Evolutionary conservation across 2,797 vertebrate genomes (phyloP).

Genomic region (Poecilia gillii): DNA sequence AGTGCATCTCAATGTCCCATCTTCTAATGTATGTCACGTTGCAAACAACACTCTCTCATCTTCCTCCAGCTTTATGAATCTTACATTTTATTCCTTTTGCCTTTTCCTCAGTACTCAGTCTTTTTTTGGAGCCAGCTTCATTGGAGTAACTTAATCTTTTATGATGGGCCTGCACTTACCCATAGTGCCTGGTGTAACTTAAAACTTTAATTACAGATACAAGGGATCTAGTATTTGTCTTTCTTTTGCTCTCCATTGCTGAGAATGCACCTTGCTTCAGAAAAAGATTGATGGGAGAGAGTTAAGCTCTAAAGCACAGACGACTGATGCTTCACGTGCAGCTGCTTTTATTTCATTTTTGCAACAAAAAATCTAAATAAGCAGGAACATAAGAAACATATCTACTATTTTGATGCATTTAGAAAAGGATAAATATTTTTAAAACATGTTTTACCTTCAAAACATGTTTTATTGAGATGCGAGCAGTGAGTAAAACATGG

Average conservation of each 20-base stretch:
- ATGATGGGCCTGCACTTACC: conserved; percentile 55
- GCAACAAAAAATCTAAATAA: background rate
- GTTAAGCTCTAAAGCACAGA: background rate
- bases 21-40: conserved; percentile 63
- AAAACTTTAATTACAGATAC: conserved; percentile 60
- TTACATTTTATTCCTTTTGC: conserved; percentile 60
- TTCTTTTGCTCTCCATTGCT: background rate
- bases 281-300: background rate
- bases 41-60: conserved; percentile 55
- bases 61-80: conserved; percentile 58
- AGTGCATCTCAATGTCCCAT: conserved; percentile 33
- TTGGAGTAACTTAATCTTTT: conserved; percentile 65
- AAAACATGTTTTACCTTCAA: background rate
- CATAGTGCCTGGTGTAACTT: conserved; percentile 42
- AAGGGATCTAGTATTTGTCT: conserved; percentile 34
- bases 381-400: background rate
- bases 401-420: background rate
- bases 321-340: background rate
- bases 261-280: conserved; percentile 13
- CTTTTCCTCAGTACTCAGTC: conserved; percentile 17
- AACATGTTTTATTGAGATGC: background rate
- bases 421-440: background rate
- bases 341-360: background rate
- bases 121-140: conserved; percentile 53
- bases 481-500: background rate